These are phyloP conservation scores for Lobophora halterata DNA, from an alignment of 2,888 invertebrate species.

Conservation along the genomic window DNA sequence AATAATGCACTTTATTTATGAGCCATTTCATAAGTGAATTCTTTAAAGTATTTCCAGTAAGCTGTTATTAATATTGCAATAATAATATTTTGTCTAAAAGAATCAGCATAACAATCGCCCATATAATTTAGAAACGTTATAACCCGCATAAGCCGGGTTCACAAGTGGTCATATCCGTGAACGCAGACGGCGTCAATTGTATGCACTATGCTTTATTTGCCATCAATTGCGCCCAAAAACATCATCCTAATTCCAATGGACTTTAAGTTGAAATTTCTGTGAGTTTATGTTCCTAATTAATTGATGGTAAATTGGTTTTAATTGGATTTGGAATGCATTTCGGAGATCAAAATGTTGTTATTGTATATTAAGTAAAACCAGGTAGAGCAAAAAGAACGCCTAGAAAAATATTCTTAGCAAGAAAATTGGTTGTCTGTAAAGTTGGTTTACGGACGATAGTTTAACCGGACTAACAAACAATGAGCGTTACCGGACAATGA, in stretches of 20 bases:
- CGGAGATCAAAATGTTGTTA: slow-evolving; percentile 24
- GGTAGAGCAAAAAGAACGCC: too few relatives aligned
- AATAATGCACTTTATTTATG: too few relatives aligned
- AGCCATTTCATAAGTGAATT: too few relatives aligned
- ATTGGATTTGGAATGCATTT: slow-evolving; percentile 40
- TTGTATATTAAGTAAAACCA: slow-evolving; percentile 16
- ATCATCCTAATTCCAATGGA: slow-evolving; percentile 1
- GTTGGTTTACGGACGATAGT: too few relatives aligned
- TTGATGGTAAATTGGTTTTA: slow-evolving; percentile 32
- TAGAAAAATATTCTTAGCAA: too few relatives aligned
- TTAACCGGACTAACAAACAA: too few relatives aligned
- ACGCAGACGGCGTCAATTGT: slow-evolving; percentile 58
- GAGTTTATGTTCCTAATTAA: slow-evolving; percentile 31
- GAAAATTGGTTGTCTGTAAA: too few relatives aligned
- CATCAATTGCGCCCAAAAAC: slow-evolving; percentile 10
- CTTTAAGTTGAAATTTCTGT: slow-evolving; percentile 24
- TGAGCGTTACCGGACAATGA: too few relatives aligned
- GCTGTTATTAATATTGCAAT: too few relatives aligned
- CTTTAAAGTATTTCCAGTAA: too few relatives aligned
- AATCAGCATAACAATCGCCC: slow-evolving; percentile 11
- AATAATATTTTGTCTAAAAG: too few relatives aligned
- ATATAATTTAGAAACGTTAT: slow-evolving; percentile 41
- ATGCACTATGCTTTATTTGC: slow-evolving; percentile 50
- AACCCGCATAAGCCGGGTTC: slow-evolving; percentile 53
- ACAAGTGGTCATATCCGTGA: slow-evolving; percentile 59